Evolutionary conservation across 2,888 invertebrate species (phyloP).

Genomic region (Lottia scabra): DNA sequence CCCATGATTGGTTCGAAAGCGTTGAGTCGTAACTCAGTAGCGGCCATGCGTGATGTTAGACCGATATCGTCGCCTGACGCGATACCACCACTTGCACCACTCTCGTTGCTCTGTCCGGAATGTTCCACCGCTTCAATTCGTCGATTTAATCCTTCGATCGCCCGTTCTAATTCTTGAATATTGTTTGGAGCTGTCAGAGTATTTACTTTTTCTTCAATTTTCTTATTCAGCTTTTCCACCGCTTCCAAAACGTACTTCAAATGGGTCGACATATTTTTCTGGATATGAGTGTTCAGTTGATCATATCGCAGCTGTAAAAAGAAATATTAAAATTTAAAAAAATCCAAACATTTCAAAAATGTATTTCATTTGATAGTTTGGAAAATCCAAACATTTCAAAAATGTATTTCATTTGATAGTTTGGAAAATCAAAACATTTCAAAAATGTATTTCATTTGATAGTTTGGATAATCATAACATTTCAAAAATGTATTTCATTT

Average conservation of each 20-base stretch:
- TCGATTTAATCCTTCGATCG: slow-evolving; percentile 18
- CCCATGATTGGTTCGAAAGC: slow-evolving; percentile 50
- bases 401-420: too few relatives aligned
- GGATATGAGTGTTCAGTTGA: slow-evolving; percentile 27
- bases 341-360: too few relatives aligned
- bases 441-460: too few relatives aligned
- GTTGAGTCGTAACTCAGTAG: slow-evolving; percentile 37
- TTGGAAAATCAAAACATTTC: too few relatives aligned
- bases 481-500: too few relatives aligned
- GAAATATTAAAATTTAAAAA: too few relatives aligned
- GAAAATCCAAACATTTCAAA: too few relatives aligned
- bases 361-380: too few relatives aligned
- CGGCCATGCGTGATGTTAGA: background rate
- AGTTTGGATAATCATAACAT: too few relatives aligned
- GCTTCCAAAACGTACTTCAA: slow-evolving; percentile 21
- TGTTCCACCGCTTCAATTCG: slow-evolving; percentile 18
- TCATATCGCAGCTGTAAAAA: slow-evolving; percentile 27
- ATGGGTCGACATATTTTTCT: slow-evolving; percentile 19
- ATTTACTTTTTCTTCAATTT: slow-evolving; percentile 20
- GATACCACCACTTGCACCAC: slow-evolving; percentile 5
- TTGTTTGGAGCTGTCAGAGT: background rate
- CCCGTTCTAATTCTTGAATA: slow-evolving; percentile 7
- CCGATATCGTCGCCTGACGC: slow-evolving; percentile 1
- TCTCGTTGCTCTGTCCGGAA: background rate
- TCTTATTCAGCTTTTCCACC: slow-evolving; percentile 19